phyloP scores from a whole-genome alignment of 2,113 vertebrate species.

The Phalacrocorax aristotelis region DNA sequence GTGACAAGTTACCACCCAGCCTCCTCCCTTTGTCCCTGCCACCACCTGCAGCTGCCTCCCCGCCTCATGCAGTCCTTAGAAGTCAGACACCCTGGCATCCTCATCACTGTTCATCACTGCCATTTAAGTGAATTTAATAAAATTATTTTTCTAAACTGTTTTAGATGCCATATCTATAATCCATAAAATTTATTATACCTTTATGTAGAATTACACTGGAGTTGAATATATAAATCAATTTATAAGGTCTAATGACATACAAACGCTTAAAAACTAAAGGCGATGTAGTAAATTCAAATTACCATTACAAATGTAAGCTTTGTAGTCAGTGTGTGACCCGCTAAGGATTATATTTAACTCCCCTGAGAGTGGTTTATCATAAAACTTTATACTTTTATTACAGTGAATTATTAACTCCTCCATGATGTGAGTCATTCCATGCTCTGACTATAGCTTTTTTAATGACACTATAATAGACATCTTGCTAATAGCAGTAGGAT shows the following conservation, averaged over 20 bases:
- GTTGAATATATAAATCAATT: conserved; percentile 85
- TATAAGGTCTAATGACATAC: conserved; percentile 85
- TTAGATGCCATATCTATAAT: conserved; percentile 82
- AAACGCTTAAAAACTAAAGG: conserved; percentile 86
- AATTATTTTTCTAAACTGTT: conserved; percentile 83
- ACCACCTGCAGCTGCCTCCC: not conserved
- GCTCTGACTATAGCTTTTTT: conserved; percentile 82
- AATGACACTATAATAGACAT: conserved; percentile 86
- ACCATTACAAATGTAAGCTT: conserved; percentile 86
- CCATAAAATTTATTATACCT: conserved; percentile 84
- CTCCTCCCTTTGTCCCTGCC: not conserved
- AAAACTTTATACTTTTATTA: conserved; percentile 89
- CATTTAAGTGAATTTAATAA: conserved; percentile 74
- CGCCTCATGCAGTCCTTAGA: not conserved
- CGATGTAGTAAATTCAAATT: conserved; percentile 86
- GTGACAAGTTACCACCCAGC: not conserved
- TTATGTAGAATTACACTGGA: conserved; percentile 80
- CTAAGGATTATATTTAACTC: conserved; percentile 87
- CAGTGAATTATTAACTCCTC: conserved; percentile 86
- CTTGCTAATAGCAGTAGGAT: conserved; percentile 80
- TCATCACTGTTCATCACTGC: conserved; percentile 40
- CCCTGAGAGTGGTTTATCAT: conserved; percentile 86
- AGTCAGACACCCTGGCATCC: conserved; percentile 22
- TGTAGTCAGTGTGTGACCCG: conserved; percentile 83
- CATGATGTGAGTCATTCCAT: conserved; percentile 84